Percentiles rank a stretch among this genome's conserved stretches.
Conservation (phyloP, 2,888 invertebrate species). For the Panzeria rudis region DNA sequence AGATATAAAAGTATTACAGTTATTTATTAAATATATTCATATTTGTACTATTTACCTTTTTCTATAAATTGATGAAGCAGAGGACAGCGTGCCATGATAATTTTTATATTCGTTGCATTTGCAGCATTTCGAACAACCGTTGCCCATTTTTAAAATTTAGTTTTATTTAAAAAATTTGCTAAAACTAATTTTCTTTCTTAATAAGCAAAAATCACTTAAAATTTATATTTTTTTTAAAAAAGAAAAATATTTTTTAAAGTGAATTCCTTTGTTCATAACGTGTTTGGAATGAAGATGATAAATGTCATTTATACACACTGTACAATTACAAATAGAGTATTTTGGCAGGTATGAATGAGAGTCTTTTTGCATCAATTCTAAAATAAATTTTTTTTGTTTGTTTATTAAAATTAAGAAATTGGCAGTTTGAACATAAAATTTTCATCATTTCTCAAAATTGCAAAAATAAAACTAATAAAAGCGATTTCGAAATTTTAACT, state of each 20-base stretch:
- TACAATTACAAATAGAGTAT: constrained; percentile 4
- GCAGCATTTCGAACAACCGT: constrained; percentile 84
- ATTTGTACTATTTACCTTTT: constrained; percentile 79
- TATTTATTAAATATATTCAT: background rate
- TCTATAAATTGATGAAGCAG: constrained; percentile 82
- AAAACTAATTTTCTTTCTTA: constrained; percentile 18
- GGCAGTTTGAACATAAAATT: constrained; percentile 7
- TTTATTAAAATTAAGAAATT: background rate
- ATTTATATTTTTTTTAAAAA: constrained; percentile 38
- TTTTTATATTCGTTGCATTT: constrained; percentile 82
- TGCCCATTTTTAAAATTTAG: constrained; percentile 79
- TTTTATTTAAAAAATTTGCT: constrained; percentile 23
- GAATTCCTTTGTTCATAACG: constrained; percentile 28
- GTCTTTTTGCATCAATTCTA: constrained; percentile 6
- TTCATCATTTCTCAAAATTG: constrained; percentile 26
- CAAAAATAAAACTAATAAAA: background rate
- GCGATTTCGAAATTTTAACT: background rate
- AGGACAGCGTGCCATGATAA: constrained; percentile 81
- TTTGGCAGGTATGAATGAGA: constrained; percentile 29
- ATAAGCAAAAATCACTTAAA: constrained; percentile 43
- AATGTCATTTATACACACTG: constrained; percentile 38
- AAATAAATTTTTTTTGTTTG: constrained; percentile 11
- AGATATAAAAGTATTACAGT: too few species aligned
- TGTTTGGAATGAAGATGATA: constrained; percentile 51
- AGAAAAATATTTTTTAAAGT: constrained; percentile 37